Base-by-base conservation (phyloP, 2,888 invertebrate genomes). In the Pachydiplax longipennis region DNA sequence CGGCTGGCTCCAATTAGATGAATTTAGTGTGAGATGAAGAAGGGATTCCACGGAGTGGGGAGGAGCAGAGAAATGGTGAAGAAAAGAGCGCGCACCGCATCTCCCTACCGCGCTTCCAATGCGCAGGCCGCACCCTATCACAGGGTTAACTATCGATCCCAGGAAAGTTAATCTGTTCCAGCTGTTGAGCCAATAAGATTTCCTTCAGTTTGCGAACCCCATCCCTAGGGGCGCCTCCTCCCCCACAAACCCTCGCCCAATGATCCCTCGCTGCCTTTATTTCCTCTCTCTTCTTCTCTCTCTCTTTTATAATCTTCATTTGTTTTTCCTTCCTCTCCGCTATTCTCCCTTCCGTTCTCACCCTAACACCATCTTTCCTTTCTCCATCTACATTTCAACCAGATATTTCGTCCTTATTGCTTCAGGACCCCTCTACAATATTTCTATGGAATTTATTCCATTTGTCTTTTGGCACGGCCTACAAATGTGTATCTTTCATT, bases 161-260 rank as follows among this genome's bases (percentile, higher is more conserved):
- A 35, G 65, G 87, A 87, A 87, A 87, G 87, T 87, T 87, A 87
- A 87, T 87, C 87, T 87, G 65, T 87, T 87, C 87, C 87, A 87
- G 87, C 87, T 87, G 87, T 87, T 87, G 87, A 87, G 87, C 87
- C 87, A 87, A 87, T 87, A 87, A 87, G 87, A 87, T 87, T 87
- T 65, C 87, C 87, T 40, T 40, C 61, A 61, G 87, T 48, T 73
- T 73, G 73, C 31, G 13, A 25, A 73, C 73, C 73, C 73, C 73
- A n/a, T n/a, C 44, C 44, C 53, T 53, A 1, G 53, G 53, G 53
- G 18, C 53, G 53, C 53, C 73, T 58, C 58, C 58, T 58, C 58
- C 73, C 25, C 3, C 31, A n/a, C 73, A 3, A 18, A 10, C 65
- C 65, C n/a, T 65, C 65, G 65, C 73, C 73, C 73, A 73, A 73